Evolutionary conservation across 2,113 vertebrate genomes (phyloP), one percentile per base, ranked within the genome.

Genomic region (Xerus inauris): DNA sequence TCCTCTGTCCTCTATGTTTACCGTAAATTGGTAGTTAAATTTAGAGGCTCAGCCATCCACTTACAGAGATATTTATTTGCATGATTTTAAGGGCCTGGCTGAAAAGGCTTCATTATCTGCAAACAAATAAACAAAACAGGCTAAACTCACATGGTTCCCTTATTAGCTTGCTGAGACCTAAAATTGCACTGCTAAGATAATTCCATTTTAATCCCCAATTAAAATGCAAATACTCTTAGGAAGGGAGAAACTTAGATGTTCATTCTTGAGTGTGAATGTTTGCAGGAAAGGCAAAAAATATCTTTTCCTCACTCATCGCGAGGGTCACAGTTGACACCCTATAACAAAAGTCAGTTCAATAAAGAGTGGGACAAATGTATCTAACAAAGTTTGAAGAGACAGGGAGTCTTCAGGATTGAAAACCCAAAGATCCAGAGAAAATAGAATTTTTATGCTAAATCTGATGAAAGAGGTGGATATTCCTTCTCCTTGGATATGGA

Each of bases 121-220:
- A 90, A 84, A 96, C 47, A 93, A 91, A 96, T 57, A 67, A 88
- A 92, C 47, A 77, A 91, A 96, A 45, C 32, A 42, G 62, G 64
- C 28, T 32, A 79, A 59, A 79, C 19, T 77, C 82, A 82, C 57
- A 32, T 62, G 49, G 10, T 6, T 91, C 42, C 67, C 45, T 22
- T 81, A 40, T 59, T 84, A 93, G 59, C 72, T 88, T 95, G 42
- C 88, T 94, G 32, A 86, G 86, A 65, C 67, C 75, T 86, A 93
- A 96, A 91, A 89, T 65, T 19, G 42, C 59, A 35, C 67, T 82
- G 30, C 54, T 69, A 69, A 75, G 95, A 77, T 83, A 72, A 73
- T 95, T 96, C 93, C 90, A 72, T 92, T 81, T 94, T 62, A 77
- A 88, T 92, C 51, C 59, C 49, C 35, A 94, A 73, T 69, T 79